Conservation (phyloP, 2,888 invertebrate genomes). For the Caenorhabditis parvicauda region DNA sequence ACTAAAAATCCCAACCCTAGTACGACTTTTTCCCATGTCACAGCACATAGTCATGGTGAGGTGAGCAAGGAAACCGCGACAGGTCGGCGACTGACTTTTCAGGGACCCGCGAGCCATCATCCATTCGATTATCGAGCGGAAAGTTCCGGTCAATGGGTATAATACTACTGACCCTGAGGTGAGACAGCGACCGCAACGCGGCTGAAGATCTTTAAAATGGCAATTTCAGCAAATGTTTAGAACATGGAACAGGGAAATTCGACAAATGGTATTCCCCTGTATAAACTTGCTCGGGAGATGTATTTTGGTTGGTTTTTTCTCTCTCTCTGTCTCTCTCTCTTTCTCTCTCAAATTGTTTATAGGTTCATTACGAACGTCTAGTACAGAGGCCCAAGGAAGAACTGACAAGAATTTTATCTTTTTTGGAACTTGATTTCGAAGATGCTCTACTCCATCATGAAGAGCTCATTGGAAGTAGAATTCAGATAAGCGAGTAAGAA, state of each 20-base stretch:
- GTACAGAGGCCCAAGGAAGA: conserved; percentile 85
- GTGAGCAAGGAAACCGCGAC: conserved; percentile 82
- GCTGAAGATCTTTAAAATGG: not conserved
- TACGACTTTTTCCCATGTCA: conserved; percentile 89
- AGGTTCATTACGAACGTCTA: conserved; percentile 91
- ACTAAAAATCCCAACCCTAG: conserved; percentile 89
- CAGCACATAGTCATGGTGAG: conserved; percentile 97
- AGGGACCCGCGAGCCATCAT: conserved; percentile 78
- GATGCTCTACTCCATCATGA: conserved; percentile 69
- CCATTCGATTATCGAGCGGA: conserved; percentile 91
- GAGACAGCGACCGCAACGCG: conserved; percentile 4
- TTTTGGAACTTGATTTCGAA: conserved; percentile 87
- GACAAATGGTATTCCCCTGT: conserved; percentile 89
- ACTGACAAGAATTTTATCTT: conserved; percentile 81
- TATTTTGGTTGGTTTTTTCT: conserved; percentile 8
- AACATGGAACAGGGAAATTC: conserved; percentile 79
- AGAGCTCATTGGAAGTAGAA: conserved; percentile 27
- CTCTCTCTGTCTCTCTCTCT: conserved; percentile 14
- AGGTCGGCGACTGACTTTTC: conserved; percentile 4
- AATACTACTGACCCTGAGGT: conserved; percentile 67
- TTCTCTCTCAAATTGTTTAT: conserved; percentile 72
- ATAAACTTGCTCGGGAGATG: conserved; percentile 26
- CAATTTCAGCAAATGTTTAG: conserved; percentile 84
- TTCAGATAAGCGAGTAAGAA: conserved; percentile 73
- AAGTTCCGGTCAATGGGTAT: conserved; percentile 84